These are phyloP conservation scores for Hemaris fuciformis DNA, from an alignment of 2,888 invertebrate species.

Conservation along the genomic window DNA sequence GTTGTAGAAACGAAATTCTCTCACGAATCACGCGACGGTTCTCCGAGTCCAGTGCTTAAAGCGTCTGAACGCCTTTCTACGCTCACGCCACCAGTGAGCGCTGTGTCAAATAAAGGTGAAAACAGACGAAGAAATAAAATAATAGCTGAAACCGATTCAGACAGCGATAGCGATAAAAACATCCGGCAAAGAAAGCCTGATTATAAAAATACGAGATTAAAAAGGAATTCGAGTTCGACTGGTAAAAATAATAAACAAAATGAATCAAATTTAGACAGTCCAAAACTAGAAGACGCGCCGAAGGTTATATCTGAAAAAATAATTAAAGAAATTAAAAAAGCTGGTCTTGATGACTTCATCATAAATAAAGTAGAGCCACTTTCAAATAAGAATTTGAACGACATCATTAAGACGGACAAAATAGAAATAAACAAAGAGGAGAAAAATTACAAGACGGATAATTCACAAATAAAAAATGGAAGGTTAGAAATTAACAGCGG, in stretches of 20 bases:
- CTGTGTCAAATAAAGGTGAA: conserved; percentile 76
- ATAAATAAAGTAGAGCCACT: conserved; percentile 32
- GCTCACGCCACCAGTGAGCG: conserved; percentile 78
- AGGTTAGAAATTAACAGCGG: not conserved
- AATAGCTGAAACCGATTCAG: conserved; percentile 70
- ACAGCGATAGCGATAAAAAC: conserved; percentile 65
- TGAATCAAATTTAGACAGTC: conserved; percentile 50
- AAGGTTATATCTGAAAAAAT: conserved; percentile 61
- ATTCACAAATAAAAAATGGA: not conserved
- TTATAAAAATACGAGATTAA: conserved; percentile 71
- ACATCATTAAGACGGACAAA: conserved; percentile 13
- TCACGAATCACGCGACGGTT: conserved; percentile 79
- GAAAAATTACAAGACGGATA: not conserved
- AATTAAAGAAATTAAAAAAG: conserved; percentile 62
- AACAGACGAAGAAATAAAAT: conserved; percentile 74
- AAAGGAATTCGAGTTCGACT: conserved; percentile 66
- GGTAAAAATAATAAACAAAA: conserved; percentile 67
- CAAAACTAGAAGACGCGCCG: conserved; percentile 60
- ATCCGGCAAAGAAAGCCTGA: conserved; percentile 72
- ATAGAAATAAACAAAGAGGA: conserved; percentile 31
- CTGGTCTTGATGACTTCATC: conserved; percentile 54
- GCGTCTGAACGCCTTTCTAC: conserved; percentile 79
- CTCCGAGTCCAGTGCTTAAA: conserved; percentile 74
- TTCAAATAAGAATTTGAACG: conserved; percentile 38
- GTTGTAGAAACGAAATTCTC: conserved; percentile 87